Percentiles rank a stretch among this genome's conserved stretches.
Evolutionary conservation across 2,113 vertebrate genomes (phyloP).

Genomic region (Channa argus): DNA sequence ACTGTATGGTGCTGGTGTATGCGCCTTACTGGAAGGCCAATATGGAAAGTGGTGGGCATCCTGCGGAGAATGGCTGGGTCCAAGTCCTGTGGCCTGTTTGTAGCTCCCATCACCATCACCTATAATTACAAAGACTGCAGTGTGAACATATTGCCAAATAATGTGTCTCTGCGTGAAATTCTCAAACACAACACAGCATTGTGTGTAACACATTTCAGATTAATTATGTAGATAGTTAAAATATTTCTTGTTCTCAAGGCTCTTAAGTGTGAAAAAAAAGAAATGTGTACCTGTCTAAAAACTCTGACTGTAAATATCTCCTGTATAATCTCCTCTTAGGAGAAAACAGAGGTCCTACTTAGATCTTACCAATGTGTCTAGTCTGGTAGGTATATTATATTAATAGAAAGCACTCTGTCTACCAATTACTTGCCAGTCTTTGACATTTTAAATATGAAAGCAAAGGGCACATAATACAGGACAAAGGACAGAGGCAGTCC

Average conservation of each 20-base stretch:
- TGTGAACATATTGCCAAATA: conserved; percentile 4
- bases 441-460: too few relatives aligned
- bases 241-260: too few relatives aligned
- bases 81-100: conserved; percentile 86
- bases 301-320: too few relatives aligned
- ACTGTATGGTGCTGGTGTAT: neutral
- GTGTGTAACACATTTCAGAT: neutral
- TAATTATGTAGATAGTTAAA: too few relatives aligned
- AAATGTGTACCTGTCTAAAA: too few relatives aligned
- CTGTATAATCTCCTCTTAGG: neutral
- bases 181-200: neutral
- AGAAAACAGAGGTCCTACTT: neutral
- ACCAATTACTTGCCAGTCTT: too few relatives aligned
- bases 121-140: conserved; percentile 26
- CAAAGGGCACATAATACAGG: too few relatives aligned
- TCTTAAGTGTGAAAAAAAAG: too few relatives aligned
- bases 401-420: neutral
- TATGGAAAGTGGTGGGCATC: conserved; percentile 84
- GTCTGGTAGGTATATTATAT: neutral
- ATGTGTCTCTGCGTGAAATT: neutral
- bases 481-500: too few relatives aligned
- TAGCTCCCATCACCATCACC: conserved; percentile 89
- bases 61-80: conserved; percentile 85
- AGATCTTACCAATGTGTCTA: neutral
- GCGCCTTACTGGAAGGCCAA: conserved; percentile 82